These are phyloP conservation scores for Odontophorus gujanensis DNA, from an alignment of 2,113 vertebrate species.

Conservation along the genomic window DNA sequence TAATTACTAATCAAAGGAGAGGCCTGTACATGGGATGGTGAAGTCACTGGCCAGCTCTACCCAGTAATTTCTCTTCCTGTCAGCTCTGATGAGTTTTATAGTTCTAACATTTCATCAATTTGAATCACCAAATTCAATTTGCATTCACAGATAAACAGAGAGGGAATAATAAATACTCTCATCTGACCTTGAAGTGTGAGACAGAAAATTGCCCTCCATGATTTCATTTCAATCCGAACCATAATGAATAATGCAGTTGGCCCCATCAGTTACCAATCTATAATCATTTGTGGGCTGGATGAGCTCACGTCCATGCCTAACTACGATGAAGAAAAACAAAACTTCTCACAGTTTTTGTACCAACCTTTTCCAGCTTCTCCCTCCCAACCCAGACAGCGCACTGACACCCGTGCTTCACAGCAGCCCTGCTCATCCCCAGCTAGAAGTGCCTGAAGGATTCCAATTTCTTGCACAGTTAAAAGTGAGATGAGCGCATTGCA, in stretches of 20 bases:
- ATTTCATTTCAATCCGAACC: conserved; percentile 77
- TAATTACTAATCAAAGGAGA: conserved; percentile 70
- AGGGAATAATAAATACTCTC: conserved; percentile 76
- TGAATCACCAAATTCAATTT: conserved; percentile 79
- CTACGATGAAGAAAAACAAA: background rate
- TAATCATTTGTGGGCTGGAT: background rate
- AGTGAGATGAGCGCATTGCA: background rate
- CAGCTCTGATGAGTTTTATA: conserved; percentile 66
- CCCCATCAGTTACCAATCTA: conserved; percentile 37
- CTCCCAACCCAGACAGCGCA: background rate
- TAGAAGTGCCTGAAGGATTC: background rate
- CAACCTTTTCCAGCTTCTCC: background rate
- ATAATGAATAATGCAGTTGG: conserved; percentile 72
- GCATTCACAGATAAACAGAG: conserved; percentile 82
- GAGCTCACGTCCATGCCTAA: background rate
- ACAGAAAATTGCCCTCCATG: conserved; percentile 75
- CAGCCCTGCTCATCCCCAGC: background rate
- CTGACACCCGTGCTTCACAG: background rate
- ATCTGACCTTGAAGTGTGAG: conserved; percentile 79
- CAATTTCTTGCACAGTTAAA: background rate
- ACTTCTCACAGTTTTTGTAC: background rate
- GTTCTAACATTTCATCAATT: conserved; percentile 74
- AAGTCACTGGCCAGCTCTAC: conserved; percentile 42
- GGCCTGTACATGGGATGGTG: background rate
- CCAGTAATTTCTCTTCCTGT: conserved; percentile 42